Conservation (phyloP, 2,888 invertebrate species). For the Drosophila anceps region DNA sequence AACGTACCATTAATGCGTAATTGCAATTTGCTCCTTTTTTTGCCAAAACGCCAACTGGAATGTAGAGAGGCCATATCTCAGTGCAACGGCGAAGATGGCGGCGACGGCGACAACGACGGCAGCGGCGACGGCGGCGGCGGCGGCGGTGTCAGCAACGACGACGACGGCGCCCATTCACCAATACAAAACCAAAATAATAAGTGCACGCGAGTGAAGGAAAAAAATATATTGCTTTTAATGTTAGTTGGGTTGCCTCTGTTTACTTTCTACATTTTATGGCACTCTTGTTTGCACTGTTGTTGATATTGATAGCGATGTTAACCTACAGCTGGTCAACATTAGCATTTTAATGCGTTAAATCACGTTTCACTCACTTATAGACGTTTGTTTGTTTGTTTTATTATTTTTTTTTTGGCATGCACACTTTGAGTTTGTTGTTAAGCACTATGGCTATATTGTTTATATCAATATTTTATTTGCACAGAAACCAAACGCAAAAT, state of each 20-base stretch:
- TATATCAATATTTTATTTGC: slow-evolving; percentile 34
- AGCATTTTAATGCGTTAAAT: slow-evolving; percentile 31
- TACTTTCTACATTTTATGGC: slow-evolving; percentile 54
- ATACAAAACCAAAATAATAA: slow-evolving; percentile 28
- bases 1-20: slow-evolving; percentile 84
- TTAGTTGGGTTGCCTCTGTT: slow-evolving; percentile 48
- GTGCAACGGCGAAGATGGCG: slow-evolving; percentile 50
- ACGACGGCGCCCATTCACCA: slow-evolving; percentile 35
- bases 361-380: slow-evolving; percentile 18
- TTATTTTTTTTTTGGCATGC: neutral
- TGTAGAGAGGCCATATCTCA: slow-evolving; percentile 81
- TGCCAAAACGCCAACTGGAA: slow-evolving; percentile 85
- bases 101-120: slow-evolving; percentile 8
- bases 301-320: slow-evolving; percentile 50
- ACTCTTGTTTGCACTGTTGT: slow-evolving; percentile 52
- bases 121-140: slow-evolving; percentile 2
- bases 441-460: slow-evolving; percentile 29
- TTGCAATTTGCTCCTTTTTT: slow-evolving; percentile 84
- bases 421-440: slow-evolving; percentile 9
- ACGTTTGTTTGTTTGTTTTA: no score
- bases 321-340: slow-evolving; percentile 40
- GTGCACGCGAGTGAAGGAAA: slow-evolving; percentile 19
- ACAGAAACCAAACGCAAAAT: slow-evolving; percentile 40
- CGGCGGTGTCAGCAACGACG: neutral
- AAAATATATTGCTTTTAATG: slow-evolving; percentile 62